phyloP scores from a whole-genome alignment of 2,888 invertebrate genomes.

The Agrotis segetum region DNA sequence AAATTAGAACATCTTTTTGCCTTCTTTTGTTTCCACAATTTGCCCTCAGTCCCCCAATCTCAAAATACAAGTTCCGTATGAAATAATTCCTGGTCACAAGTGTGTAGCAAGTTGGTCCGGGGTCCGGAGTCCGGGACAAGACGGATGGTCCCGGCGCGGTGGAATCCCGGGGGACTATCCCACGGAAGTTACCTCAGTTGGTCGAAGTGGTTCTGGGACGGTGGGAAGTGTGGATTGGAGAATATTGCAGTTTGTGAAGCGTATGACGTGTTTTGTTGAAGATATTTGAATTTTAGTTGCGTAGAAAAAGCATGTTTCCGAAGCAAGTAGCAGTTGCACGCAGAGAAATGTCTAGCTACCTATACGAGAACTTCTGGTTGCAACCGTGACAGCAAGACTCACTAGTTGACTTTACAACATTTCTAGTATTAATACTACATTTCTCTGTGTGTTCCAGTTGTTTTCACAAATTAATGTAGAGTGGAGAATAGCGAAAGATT shows the following conservation, averaged over 20 bases:
- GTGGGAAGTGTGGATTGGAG: not conserved
- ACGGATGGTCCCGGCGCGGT: slow-evolving; percentile 66
- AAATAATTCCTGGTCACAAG: slow-evolving; percentile 54
- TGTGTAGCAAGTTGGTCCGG: slow-evolving; percentile 49
- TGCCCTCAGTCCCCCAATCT: not conserved
- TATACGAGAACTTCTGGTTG: no score
- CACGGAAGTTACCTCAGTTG: slow-evolving; percentile 47
- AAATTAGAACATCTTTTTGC: no score
- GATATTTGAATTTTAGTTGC: no score
- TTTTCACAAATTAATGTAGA: no score
- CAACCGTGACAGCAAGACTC: no score
- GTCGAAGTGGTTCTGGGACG: slow-evolving; percentile 7
- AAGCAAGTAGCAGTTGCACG: no score
- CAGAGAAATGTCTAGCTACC: no score
- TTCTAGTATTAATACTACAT: no score
- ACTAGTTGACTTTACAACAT: no score
- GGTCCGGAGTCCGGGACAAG: slow-evolving; percentile 61
- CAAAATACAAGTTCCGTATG: slow-evolving; percentile 34
- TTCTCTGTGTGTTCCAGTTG: no score
- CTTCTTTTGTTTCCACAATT: not conserved
- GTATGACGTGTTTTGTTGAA: not conserved
- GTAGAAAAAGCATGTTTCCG: no score
- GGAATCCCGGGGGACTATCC: slow-evolving; percentile 55
- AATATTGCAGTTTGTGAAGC: not conserved
- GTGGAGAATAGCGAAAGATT: no score